Conservation (phyloP, 2,113 vertebrate species). For the Microcebus murinus region DNA sequence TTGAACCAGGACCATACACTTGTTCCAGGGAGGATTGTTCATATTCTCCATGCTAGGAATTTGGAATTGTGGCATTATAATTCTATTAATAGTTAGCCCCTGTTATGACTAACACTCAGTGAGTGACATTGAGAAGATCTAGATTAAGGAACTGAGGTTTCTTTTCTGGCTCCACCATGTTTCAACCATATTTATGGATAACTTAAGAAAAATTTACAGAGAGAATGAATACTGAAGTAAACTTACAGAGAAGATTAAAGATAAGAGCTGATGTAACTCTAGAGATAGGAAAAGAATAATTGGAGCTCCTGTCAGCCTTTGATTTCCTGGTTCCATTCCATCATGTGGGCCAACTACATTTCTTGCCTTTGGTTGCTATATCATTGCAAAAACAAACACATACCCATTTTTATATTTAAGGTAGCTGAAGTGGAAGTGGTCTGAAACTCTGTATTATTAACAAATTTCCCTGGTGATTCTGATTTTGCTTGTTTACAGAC, state of each 20-base stretch:
- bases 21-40: not conserved
- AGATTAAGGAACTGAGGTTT: not conserved
- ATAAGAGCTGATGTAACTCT: not conserved
- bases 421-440: not conserved
- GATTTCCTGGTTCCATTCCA: not conserved
- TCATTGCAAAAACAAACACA: not conserved
- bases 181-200: not conserved
- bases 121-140: not conserved
- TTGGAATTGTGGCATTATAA: not conserved
- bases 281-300: not conserved
- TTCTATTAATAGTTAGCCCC: not conserved
- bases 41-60: not conserved
- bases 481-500: not conserved
- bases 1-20: not conserved
- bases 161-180: not conserved
- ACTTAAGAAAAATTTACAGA: not conserved
- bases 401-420: not conserved
- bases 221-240: not conserved
- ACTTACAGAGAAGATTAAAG: not conserved
- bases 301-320: not conserved
- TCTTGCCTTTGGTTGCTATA: conserved; percentile 20
- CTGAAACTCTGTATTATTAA: not conserved
- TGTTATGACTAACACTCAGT: not conserved
- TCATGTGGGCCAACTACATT: not conserved
- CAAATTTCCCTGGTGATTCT: not conserved